Base-by-base conservation (phyloP, 2,888 invertebrate genomes). In the Buathra laborator region DNA sequence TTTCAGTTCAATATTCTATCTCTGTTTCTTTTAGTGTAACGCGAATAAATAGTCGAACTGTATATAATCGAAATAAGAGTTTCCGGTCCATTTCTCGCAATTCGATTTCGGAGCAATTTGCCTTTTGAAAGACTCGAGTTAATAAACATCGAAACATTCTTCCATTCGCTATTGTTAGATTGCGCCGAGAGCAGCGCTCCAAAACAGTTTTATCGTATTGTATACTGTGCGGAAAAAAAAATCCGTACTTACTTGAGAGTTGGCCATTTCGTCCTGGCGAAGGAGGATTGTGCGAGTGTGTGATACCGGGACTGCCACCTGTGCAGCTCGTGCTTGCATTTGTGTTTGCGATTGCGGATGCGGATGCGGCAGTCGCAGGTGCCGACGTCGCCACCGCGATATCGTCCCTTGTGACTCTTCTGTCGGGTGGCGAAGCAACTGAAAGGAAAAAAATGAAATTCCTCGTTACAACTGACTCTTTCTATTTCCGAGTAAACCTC, bases 341-440 rank as follows among this genome's bases (percentile, higher is more conserved):
- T 94, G 94, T 83, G 84, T 88, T 88, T 51, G 88, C 86, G 75
- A 89, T 88, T 84, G 90, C 86, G 91, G 85, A 81, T 19, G 78
- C 74, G 48, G 74, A 76, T 32, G 76, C 29, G 66, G 85, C 75
- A 72, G 85, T 85, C 56, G 79, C 75, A 62, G 85, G 75, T 72
- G 95, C 94, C 78, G 94, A 94, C 86, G 94, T 94, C 90, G 90
- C 90, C 89, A 93, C 92, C 85, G 91, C 93, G 83, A 94, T 94
- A 92, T 96, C 96, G 93, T 96, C 96, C 92, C 95, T 95, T 89
- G 95, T 93, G 92, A 93, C 95, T 93, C 95, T 94, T 93, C 95
- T 95, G 94, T 97, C 97, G 89, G 97, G 97, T 89, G 97, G 97
- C 94, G 97, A 97, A 94, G 97, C 97, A 95, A 97, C 97, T 97